phyloP scores from a whole-genome alignment of 2,797 vertebrate genomes.

The Rhadinocentrus ornatus region DNA sequence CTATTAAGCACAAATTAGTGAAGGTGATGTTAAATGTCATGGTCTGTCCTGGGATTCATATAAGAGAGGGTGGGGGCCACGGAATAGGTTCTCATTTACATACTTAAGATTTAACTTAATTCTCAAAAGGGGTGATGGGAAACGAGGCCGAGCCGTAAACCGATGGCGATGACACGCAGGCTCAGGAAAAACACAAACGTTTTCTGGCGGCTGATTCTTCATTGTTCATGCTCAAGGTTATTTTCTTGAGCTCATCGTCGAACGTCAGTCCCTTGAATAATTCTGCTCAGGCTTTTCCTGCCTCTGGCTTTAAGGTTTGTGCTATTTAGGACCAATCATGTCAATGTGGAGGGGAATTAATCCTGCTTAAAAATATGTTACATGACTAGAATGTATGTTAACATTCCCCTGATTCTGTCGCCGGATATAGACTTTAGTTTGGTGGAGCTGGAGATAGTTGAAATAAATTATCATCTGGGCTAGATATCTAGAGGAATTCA shows the following conservation, averaged over 20 bases:
- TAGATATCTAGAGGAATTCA: conserved; percentile 62
- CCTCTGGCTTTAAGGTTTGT: conserved; percentile 77
- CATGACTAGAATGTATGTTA: conserved; percentile 72
- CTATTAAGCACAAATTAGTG: conserved; percentile 86
- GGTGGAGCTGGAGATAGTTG: conserved; percentile 58
- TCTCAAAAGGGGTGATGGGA: conserved; percentile 79
- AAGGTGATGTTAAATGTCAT: conserved; percentile 86
- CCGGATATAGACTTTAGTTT: conserved; percentile 68
- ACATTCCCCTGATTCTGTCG: conserved; percentile 69
- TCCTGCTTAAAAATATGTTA: conserved; percentile 79
- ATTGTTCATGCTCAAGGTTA: conserved; percentile 84
- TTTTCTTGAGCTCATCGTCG: conserved; percentile 75
- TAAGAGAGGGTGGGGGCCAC: conserved; percentile 65
- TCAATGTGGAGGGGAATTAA: conserved; percentile 78
- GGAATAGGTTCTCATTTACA: conserved; percentile 84
- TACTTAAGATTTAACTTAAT: conserved; percentile 85
- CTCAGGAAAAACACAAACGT: conserved; percentile 75
- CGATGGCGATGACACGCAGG: conserved; percentile 65
- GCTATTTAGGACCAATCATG: conserved; percentile 83
- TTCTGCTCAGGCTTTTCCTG: conserved; percentile 74
- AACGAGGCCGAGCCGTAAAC: conserved; percentile 74
- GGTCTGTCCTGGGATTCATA: conserved; percentile 84
- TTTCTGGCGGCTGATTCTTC: conserved; percentile 78
- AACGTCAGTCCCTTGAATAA: conserved; percentile 78
- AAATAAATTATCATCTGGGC: conserved; percentile 62